Conservation (phyloP, 2,888 invertebrate species). For the Rotaria macrura region DNA sequence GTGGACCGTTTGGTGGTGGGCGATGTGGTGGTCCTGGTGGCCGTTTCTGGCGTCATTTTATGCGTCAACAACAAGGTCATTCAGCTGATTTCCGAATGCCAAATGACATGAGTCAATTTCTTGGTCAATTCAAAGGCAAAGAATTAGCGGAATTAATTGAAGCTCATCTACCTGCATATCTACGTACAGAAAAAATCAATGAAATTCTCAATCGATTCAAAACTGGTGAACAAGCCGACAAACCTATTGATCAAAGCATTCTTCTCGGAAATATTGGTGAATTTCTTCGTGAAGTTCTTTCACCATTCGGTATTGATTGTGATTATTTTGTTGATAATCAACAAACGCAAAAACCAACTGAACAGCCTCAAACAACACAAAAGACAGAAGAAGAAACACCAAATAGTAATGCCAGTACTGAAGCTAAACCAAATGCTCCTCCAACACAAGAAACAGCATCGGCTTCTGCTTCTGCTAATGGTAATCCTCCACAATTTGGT, state of each 20-base stretch:
- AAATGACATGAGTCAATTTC: background rate
- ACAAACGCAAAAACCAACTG: background rate
- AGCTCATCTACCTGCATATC: background rate
- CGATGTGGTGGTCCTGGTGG: background rate
- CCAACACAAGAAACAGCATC: background rate
- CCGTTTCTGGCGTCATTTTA: background rate
- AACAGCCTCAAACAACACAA: background rate
- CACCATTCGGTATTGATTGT: constrained; percentile 13
- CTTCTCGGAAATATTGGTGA: background rate
- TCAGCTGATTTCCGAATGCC: background rate
- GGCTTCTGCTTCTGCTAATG: background rate
- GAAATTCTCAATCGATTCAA: background rate
- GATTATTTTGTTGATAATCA: background rate
- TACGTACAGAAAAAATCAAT: background rate
- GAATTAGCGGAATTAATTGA: background rate
- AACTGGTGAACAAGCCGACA: background rate
- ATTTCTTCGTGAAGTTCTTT: background rate
- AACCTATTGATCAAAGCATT: background rate
- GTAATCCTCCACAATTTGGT: background rate
- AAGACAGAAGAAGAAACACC: background rate
- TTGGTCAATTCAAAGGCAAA: background rate
- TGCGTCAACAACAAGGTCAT: background rate
- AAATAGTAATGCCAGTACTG: background rate
- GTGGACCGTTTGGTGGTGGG: background rate
- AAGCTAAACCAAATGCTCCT: background rate